Base-by-base conservation (phyloP, 2,113 vertebrate genomes). In the Varanus komodoensis region DNA sequence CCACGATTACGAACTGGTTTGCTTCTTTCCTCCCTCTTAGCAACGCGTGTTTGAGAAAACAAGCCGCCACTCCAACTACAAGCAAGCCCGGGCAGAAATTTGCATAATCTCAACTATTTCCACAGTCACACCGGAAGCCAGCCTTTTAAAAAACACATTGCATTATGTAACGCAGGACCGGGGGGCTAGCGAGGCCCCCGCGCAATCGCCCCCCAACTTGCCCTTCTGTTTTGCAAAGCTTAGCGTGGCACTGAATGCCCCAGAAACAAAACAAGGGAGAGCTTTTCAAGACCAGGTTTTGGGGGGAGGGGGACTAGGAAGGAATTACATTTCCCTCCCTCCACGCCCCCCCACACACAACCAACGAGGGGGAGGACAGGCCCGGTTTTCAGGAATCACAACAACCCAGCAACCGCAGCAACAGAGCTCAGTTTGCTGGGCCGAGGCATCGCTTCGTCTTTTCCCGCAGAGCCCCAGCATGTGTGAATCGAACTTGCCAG, bases 111-210 rank as follows among this genome's bases (percentile, higher is more conserved):
- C 94, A 17, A 92, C 93, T 64, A 93, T 96, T 95, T 95, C 96
- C 95, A 93, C 94, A 95, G 94, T 88, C 96, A 96, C 94, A 94
- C 96, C 96, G 95, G 96, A 96, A 96, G 94, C 94, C 93, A 90
- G 91, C 89, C 52, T 94, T 95, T 95, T 44, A 29, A 93, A 95
- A 95, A 95, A 61, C 95, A 92, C 61, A 50, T 86, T 85, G 92
- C 93, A 92, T 95, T 96, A 96, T 96, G 93, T 92, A 96, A 96
- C 94, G 67, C 87, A 48, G 89, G 71, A 85, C 89, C 69, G 89
- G 17, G 21, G 68, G 17, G 69, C 14, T 29, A 27, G 92, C 25
- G 17, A 5, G 3, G 25, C 90, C 85, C 82, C 91, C 38, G 78
- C 81, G 79, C n/a, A 34, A 21, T 6, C 25, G 3, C 17, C 34